Evolutionary conservation across 1,140 invertebrate genomes (phyloP), one percentile per base, ranked within the genome.

Genomic region (Panagrolaimus sp.): DNA sequence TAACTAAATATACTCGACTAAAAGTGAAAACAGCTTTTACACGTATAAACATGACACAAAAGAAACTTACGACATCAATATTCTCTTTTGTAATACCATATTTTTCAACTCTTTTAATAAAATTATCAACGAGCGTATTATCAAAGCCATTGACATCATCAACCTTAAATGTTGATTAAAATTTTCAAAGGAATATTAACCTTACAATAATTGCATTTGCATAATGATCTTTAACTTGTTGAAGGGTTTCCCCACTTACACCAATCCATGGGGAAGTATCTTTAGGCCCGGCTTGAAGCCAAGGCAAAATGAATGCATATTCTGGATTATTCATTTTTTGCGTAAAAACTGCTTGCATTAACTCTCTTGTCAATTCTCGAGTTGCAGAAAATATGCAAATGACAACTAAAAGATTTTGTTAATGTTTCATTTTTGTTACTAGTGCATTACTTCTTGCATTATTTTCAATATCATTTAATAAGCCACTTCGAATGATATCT

Each of bases 111-210:
- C 64, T 67, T 42, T 69, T 45, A 2, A 77, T 45, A 51, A 81
- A 81, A 14, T 66, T 51, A 25, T 68, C 70, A 43, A 82, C 65
- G 16, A 81, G 43, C 0, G 75, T 45, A 64, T 81, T 72, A 64
- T 81, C 79, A 63, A 81, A 81, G 3, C 81, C 79, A 63, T 81
- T 81, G 1, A 83, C 79, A 61, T 81, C 79, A 72, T 81, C 79
- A 44, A 81, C 75, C 77, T 80, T 13, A 57, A 57, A 57, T 27
- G 9, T 0, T 11, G 20, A 53, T 67, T 38, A 23, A n/a, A 42
- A 16, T 53, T n/a, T 64, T 11, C 8, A 20, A 5, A 31, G 0
- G 9, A 25, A 64, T 45, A 25, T 31, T 44, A 57, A 8, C 16
- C 70, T 72, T 68, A 79, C 78, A 51, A 81, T 81, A 38, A 81